Evolutionary conservation across 2,888 invertebrate species (phyloP), one percentile per base, ranked within the genome.

Genomic region (Netelia melanura): DNA sequence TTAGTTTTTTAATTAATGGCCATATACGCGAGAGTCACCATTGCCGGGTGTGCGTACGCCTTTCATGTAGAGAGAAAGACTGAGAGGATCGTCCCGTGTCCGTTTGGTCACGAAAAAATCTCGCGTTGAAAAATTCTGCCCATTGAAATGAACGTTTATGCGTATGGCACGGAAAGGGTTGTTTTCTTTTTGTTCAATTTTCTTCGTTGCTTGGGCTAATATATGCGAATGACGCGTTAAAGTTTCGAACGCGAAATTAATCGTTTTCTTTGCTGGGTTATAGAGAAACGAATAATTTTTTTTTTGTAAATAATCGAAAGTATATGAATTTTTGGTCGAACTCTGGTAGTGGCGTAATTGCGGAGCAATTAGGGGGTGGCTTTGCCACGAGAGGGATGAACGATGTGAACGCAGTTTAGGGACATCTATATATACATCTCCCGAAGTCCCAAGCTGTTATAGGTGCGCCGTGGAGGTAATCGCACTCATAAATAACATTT

Each of bases 1-100:
- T 93, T 93, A 91, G 91, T 92, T 92, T 92, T 93, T 93, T 93
- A 93, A 93, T 93, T 93, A 93, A 93, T 93, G 91, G 91, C 88
- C 91, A 54, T 48, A 67, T 80, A 74, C 21, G 72, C 52, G 75
- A 58, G 72, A 17, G 64, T 56, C 17, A 3, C 54, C 44, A n/a
- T n/a, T 52, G 23, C 30, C 54, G 54, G 71, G 52, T 76, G 64
- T n/a, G 17, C 8, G 43, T 61, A 56, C 30, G 38, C 52, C 61
- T 21, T 21, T 54, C 75, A 68, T 72, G 74, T 56, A 52, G 30
- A 61, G 48, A 65, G 25, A 23, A 38, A 38, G 8, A 38, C 6
- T 1, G 38, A 38, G 38, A 25, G 44, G 38, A 48, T 23, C 48
- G 48, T 70, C 10, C 56, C 38, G 25, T 62, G 78, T 25, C 44